Evolutionary conservation across 2,113 vertebrate genomes (phyloP).

Genomic region (Pipa parva): DNA sequence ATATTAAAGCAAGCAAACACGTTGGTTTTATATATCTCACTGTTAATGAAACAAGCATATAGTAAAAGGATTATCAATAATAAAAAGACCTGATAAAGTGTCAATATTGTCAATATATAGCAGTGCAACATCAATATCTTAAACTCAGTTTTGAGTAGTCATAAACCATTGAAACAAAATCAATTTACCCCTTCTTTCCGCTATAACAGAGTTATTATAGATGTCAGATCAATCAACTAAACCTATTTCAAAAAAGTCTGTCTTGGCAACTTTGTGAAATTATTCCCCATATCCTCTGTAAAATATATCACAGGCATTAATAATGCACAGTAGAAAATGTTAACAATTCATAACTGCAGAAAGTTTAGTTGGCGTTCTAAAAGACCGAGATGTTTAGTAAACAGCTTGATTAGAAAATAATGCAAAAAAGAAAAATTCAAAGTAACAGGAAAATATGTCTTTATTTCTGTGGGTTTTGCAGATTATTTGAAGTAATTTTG

Average conservation of each 20-base stretch:
- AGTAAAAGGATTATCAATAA: neutral
- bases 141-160: slow-evolving; percentile 5
- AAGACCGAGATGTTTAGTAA: slow-evolving; percentile 21
- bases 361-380: slow-evolving; percentile 8
- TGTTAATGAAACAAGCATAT: neutral
- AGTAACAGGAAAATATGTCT: slow-evolving; percentile 5
- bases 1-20: neutral
- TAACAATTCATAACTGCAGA: slow-evolving; percentile 27
- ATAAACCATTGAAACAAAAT: slow-evolving; percentile 17
- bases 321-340: slow-evolving; percentile 24
- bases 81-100: neutral
- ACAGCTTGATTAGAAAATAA: slow-evolving; percentile 4
- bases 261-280: slow-evolving; percentile 30
- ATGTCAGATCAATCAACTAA: slow-evolving; percentile 31
- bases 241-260: slow-evolving; percentile 34
- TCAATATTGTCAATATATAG: slow-evolving; percentile 6
- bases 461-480: neutral
- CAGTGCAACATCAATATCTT: slow-evolving; percentile 7
- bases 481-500: too few species aligned
- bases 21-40: neutral
- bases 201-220: slow-evolving; percentile 22
- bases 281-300: slow-evolving; percentile 31
- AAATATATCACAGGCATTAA: slow-evolving; percentile 29
- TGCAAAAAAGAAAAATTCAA: neutral
- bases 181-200: slow-evolving; percentile 9